These are phyloP conservation scores for Ostrea denselamellosa DNA, from an alignment of 1,140 invertebrate genomes.

Conservation along the genomic window DNA sequence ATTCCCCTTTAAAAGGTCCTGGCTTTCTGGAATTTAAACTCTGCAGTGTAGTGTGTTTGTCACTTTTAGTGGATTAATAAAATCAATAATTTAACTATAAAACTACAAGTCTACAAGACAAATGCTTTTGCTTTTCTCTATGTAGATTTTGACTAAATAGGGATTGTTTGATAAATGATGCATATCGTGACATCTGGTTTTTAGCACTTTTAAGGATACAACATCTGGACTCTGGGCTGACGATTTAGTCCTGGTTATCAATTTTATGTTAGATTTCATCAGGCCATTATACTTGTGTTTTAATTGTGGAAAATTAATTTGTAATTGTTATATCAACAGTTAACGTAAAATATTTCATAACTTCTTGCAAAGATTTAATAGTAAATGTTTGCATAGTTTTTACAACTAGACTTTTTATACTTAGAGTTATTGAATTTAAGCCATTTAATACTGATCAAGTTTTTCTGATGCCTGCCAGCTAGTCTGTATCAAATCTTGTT, in stretches of 20 bases:
- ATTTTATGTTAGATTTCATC: background rate
- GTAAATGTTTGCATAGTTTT: no score
- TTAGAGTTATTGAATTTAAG: no score
- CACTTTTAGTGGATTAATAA: background rate
- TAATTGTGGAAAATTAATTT: slow-evolving; percentile 18
- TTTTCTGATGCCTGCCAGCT: no score
- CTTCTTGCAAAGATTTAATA: no score
- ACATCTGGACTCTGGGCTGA: background rate
- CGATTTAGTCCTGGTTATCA: background rate
- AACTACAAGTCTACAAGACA: background rate
- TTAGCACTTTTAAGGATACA: slow-evolving; percentile 7
- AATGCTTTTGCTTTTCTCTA: background rate
- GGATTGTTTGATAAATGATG: background rate
- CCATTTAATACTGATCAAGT: no score
- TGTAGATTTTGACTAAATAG: background rate
- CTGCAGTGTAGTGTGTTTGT: background rate
- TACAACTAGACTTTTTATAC: no score
- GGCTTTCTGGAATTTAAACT: background rate
- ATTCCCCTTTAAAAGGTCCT: background rate
- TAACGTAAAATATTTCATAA: no score
- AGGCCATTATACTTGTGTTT: background rate
- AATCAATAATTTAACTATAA: background rate
- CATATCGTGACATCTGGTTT: slow-evolving; percentile 2
- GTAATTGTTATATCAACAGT: background rate
- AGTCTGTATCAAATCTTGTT: no score